A percentile compares a stretch with the other conserved stretches of the same genome.
Evolutionary conservation across 2,113 vertebrate genomes (phyloP).

Genomic region (Dascyllus trimaculatus): DNA sequence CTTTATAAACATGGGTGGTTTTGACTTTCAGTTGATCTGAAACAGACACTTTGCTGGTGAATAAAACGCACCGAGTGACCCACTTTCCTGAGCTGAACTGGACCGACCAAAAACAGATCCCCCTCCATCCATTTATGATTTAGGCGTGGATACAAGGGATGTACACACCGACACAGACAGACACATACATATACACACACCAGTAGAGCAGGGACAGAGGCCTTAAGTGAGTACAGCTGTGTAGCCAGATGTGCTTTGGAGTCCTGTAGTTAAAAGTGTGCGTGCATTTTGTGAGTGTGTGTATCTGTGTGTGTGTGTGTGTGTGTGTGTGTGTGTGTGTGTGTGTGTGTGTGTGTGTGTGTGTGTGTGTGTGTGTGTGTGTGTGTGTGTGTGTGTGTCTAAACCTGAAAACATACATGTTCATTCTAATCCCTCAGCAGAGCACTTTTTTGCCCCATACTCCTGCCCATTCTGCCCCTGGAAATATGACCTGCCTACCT

Average conservation of each 20-base stretch:
- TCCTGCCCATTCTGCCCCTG: not conserved
- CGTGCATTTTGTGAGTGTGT: conserved; percentile 11
- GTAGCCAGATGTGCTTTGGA: conserved; percentile 74
- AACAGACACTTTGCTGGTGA: conserved; percentile 62
- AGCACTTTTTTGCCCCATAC: not conserved
- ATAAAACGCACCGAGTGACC: conserved; percentile 58
- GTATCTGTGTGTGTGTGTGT: too few relatives aligned
- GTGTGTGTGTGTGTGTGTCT: conserved; percentile 5
- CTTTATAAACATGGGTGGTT: conserved; percentile 67
- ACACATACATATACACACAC: conserved; percentile 47
- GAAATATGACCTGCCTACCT: conserved; percentile 22
- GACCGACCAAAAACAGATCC: conserved; percentile 67
- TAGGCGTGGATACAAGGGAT: conserved; percentile 47
- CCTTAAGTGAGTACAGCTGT: conserved; percentile 71
- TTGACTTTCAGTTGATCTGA: conserved; percentile 66
- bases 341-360: not conserved
- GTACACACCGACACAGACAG: conserved; percentile 50
- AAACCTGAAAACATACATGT: conserved; percentile 60
- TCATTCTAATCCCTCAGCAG: conserved; percentile 42
- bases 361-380: too few relatives aligned
- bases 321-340: conserved; percentile 1
- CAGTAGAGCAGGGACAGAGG: conserved; percentile 40
- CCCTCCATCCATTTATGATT: conserved; percentile 63
- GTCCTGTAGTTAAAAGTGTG: conserved; percentile 59
- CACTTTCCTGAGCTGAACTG: conserved; percentile 71